Evolutionary conservation across 2,113 vertebrate species (phyloP).

Genomic region (Paramormyrops kingsleyae): DNA sequence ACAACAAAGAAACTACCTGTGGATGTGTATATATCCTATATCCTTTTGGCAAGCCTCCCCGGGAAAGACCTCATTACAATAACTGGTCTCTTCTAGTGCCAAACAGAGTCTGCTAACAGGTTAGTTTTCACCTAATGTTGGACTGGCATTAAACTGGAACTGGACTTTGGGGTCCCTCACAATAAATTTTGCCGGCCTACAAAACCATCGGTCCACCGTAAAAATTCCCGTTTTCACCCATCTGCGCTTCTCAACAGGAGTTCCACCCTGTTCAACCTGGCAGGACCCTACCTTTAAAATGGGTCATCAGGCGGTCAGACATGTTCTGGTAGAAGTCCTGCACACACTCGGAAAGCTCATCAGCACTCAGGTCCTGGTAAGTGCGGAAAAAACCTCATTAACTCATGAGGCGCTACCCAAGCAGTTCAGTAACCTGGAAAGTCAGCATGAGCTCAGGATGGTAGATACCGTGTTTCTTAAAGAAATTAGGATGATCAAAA

Average conservation of each 20-base stretch:
- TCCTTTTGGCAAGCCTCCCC: not conserved
- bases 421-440: not conserved
- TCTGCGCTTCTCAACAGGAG: not conserved
- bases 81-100: not conserved
- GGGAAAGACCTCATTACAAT: not conserved
- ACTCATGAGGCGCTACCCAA: not conserved
- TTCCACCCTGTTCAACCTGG: not conserved
- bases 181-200: no score
- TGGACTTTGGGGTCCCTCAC: no score
- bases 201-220: no score
- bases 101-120: not conserved
- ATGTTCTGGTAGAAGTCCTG: slow-evolving; percentile 94
- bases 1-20: not conserved
- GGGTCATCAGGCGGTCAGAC: slow-evolving; percentile 77
- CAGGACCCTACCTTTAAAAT: slow-evolving; percentile 76
- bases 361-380: slow-evolving; percentile 70
- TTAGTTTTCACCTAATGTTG: not conserved
- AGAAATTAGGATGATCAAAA: not conserved
- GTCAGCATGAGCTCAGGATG: not conserved
- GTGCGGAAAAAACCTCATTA: slow-evolving; percentile 15
- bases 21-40: not conserved
- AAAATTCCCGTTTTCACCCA: not conserved
- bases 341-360: slow-evolving; percentile 87
- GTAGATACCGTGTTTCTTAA: not conserved
- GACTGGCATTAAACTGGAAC: no score